phyloP scores from a whole-genome alignment of 2,113 vertebrate genomes.

The Parus major region DNA sequence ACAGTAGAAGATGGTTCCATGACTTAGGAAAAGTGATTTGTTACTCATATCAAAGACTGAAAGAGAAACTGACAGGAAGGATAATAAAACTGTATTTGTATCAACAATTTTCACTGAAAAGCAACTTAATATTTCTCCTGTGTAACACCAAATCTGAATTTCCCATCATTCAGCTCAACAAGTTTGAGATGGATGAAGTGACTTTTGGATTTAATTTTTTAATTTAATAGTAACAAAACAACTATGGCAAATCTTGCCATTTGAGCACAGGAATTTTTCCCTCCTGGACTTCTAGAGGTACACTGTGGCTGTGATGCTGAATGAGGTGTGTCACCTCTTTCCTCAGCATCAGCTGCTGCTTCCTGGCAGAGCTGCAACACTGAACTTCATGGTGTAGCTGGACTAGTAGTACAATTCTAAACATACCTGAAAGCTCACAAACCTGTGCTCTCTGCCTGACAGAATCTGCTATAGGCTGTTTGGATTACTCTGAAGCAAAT shows the following conservation, averaged over 20 bases:
- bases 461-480: not conserved
- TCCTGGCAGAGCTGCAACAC: not conserved
- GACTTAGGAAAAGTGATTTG: not conserved
- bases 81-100: not conserved
- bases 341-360: not conserved
- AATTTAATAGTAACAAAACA: not conserved
- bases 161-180: not conserved
- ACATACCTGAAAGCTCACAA: not conserved
- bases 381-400: not conserved
- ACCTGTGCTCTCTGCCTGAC: not conserved
- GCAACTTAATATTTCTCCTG: not conserved
- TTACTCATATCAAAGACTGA: not conserved
- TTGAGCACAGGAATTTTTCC: not conserved
- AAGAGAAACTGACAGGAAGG: not conserved
- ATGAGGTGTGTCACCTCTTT: not conserved
- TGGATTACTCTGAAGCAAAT: not conserved
- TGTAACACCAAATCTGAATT: not conserved
- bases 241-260: not conserved
- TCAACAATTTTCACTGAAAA: not conserved
- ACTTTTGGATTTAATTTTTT: not conserved
- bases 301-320: fast-evolving
- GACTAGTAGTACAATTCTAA: not conserved
- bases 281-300: not conserved
- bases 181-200: not conserved
- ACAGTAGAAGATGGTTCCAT: not conserved